Evolutionary conservation across 1,140 invertebrate species (phyloP), one percentile per base, ranked within the genome.

Genomic region (Dendroctonus ponderosae): DNA sequence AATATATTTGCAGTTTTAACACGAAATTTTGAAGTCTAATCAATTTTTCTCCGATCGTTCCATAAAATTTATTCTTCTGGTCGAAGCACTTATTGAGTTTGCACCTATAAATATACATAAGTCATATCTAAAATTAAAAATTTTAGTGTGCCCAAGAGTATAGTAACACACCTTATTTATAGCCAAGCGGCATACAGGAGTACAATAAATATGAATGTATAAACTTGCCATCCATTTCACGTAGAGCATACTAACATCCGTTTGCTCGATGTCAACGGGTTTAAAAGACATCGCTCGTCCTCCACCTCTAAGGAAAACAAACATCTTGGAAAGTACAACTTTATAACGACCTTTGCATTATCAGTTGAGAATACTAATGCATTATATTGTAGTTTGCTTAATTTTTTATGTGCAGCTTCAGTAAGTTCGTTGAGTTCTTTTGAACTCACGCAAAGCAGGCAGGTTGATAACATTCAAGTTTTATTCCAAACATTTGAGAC

Each of bases 61-160:
- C 39, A 57, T 12, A 57, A 57, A 42, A 57, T 57, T 57, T 42
- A 43, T 41, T 43, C 14, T 11, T 12, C 39, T 57, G n/a, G 42
- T 12, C 43, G 43, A 48, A 7, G 46, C 42, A 46, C 37, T 59
- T 59, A 59, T 37, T 26, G 12, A 37, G 7, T 49, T 44, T 46
- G 11, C 6, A 26, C 57, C 12, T 59, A 59, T 59, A 59, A 59
- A 59, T 59, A 58, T 58, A 39, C 57, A 48, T 59, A 59, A 46
- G 42, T 46, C 57, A 48, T 59, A 59, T 59, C 57, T 59, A 59
- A 59, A 59, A 59, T 59, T 59, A 59, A 59, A 59, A 59, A 59
- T 44, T 46, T 59, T 59, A 59, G 42, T 59, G 57, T 59, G 15
- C 57, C 43, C 57, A 48, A 49, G 57, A 48, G 57, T 59, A 54